Percentiles rank a stretch among this genome's conserved stretches.
phyloP scores from a whole-genome alignment of 2,888 invertebrate species.

The Tiliacea aurago region DNA sequence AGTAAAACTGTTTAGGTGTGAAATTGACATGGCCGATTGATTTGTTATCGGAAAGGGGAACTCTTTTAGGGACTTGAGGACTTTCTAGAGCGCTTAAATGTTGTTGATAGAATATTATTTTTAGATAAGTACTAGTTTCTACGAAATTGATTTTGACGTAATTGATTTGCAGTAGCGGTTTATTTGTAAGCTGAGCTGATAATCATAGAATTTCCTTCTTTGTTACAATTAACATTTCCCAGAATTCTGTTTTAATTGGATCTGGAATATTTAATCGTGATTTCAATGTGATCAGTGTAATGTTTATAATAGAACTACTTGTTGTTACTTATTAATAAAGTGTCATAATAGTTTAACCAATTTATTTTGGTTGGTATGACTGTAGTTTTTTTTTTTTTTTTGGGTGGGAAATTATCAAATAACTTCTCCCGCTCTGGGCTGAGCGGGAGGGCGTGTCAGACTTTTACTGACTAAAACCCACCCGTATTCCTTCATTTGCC shows the following conservation, averaged over 20 bases:
- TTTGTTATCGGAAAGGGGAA: constrained; percentile 25
- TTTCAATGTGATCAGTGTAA: background rate
- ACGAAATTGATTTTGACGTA: background rate
- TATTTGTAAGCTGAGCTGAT: background rate
- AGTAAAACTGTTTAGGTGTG: constrained; percentile 30
- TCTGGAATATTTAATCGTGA: background rate
- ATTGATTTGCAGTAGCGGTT: background rate
- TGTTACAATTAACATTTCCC: background rate
- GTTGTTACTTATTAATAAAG: background rate
- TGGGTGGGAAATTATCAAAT: too few relatives aligned
- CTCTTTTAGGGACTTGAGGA: constrained; percentile 2
- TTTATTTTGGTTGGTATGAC: background rate
- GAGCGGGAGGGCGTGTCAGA: too few relatives aligned
- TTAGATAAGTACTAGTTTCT: background rate
- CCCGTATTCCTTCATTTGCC: too few relatives aligned
- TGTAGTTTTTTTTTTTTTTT: too few relatives aligned
- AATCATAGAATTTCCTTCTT: background rate
- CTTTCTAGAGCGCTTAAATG: constrained; percentile 5
- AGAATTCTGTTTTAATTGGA: background rate
- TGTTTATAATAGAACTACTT: background rate
- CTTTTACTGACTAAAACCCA: too few relatives aligned
- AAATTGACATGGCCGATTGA: constrained; percentile 42
- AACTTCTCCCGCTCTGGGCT: too few relatives aligned
- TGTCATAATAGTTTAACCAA: background rate
- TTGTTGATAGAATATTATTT: constrained; percentile 1